Evolutionary conservation across 2,888 invertebrate genomes (phyloP).

Genomic region (Orgyia antiqua): DNA sequence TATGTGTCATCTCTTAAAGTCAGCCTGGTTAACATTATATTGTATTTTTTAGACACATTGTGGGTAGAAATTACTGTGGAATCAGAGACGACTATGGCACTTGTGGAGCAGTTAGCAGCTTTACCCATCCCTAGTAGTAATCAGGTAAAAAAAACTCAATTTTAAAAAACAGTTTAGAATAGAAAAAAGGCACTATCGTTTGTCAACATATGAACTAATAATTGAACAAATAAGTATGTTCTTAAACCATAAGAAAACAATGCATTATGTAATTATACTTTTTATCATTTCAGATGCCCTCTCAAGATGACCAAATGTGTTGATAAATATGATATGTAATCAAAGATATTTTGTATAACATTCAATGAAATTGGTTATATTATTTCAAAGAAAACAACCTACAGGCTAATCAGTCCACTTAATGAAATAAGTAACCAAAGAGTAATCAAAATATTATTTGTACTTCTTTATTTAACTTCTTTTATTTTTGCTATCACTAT

Average conservation of each 20-base stretch:
- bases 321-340: too few species aligned
- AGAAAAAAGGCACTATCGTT: too few species aligned
- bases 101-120: constrained; percentile 85
- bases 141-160: constrained; percentile 52
- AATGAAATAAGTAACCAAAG: not conserved
- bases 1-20: too few species aligned
- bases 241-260: too few species aligned
- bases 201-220: too few species aligned
- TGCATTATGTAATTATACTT: too few species aligned
- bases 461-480: not conserved
- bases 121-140: constrained; percentile 67
- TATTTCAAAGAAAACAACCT: not conserved
- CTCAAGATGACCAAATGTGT: constrained; percentile 73
- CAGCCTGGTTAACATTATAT: too few species aligned
- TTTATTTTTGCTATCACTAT: not conserved
- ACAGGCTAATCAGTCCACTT: not conserved
- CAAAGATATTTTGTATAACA: too few species aligned
- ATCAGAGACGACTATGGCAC: constrained; percentile 87
- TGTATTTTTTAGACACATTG: constrained; percentile 84
- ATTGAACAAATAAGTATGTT: too few species aligned
- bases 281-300: constrained; percentile 73
- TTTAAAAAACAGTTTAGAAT: too few species aligned
- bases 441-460: not conserved
- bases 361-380: too few species aligned
- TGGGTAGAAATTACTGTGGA: constrained; percentile 90